Evolutionary conservation across 2,113 vertebrate genomes (phyloP).

Genomic region (Silurus asotus): DNA sequence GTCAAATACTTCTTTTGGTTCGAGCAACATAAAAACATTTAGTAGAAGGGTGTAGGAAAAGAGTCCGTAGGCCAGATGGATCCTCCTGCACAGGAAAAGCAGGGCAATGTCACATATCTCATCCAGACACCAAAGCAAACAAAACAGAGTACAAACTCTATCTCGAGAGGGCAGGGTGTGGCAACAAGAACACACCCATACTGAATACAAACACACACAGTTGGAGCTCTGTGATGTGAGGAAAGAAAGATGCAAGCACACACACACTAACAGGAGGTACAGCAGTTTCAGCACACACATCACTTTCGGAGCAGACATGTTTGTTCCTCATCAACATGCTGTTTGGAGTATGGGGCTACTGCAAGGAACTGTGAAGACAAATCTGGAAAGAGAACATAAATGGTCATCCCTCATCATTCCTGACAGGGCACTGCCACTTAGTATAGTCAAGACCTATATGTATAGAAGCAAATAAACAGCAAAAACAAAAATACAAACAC

Average conservation of each 20-base stretch:
- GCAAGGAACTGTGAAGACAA: background rate
- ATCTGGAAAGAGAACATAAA: slow-evolving; percentile 17
- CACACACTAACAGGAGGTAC: background rate
- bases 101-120: slow-evolving; percentile 37
- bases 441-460: background rate
- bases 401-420: background rate
- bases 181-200: slow-evolving; percentile 12
- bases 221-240: background rate
- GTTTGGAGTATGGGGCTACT: background rate
- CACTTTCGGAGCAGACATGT: slow-evolving; percentile 3
- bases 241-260: background rate
- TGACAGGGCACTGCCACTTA: background rate
- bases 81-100: slow-evolving; percentile 23
- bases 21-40: background rate
- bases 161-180: slow-evolving; percentile 26
- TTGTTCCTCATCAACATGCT: slow-evolving; percentile 25
- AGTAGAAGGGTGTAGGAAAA: background rate
- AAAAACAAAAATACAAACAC: background rate
- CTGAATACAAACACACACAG: slow-evolving; percentile 33
- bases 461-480: background rate
- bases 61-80: background rate
- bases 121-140: slow-evolving; percentile 30
- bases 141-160: slow-evolving; percentile 32
- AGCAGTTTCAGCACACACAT: slow-evolving; percentile 6
- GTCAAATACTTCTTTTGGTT: background rate